Base-by-base conservation (phyloP, 2,797 vertebrate genomes). In the Myripristis jacobus region DNA sequence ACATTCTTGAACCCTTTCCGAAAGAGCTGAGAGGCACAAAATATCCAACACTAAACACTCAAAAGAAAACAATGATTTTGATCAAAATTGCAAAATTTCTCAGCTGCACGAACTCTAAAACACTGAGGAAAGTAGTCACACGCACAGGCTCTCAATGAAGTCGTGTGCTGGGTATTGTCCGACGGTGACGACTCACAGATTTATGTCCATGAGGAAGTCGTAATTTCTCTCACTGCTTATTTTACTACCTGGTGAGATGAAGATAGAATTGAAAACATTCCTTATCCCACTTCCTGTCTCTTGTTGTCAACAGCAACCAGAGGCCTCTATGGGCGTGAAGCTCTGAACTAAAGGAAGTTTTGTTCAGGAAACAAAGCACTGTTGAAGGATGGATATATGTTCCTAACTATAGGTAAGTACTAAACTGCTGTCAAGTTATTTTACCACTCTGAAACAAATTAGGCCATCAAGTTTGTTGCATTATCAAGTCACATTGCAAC, bases 201-300 rank as follows among this genome's bases (percentile, higher is more conserved):
- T 46, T 61, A 44, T 47, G 22, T 2, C n/a, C 58, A 48, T 2
- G 0, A 58, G 52, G 73, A 70, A 66, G 77, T 66, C 24, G 59
- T 83, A 15, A 79, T 70, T 82, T 61, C 59, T 75, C 55, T 36
- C 15, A 34, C 25, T 46, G 53, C 62, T 70, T 12, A 21, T 75
- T 75, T 73, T 22, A 59, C 70, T 73, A 67, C 70, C 73, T 69
- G 64, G 12, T 44, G 24, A 75, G 70, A 75, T 81, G 56, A 62
- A 51, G 47, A 64, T 19, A 63, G 66, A 75, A 47, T 58, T 73
- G 43, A 47, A 41, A 69, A 19, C 21, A 67, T 67, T 65, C 60
- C 69, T 79, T 41, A 51, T 70, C 61, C 41, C 51, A 25, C 50
- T 77, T 77, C 81, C 81, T 73, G 61, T 64, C 55, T 59, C 22